Base-by-base conservation (phyloP, 2,113 vertebrate species). In the Opisthocomus hoazin region DNA sequence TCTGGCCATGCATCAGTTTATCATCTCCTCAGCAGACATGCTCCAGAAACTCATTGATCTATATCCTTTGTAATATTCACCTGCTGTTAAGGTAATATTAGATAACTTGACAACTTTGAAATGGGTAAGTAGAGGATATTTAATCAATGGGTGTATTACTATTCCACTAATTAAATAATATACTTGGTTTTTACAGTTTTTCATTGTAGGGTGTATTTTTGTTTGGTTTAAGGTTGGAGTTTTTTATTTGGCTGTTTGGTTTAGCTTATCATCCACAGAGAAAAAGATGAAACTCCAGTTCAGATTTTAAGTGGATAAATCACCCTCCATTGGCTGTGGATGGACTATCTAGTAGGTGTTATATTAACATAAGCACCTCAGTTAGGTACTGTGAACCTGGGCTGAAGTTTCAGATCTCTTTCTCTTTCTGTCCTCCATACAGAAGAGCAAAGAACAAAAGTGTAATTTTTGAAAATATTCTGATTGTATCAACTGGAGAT, bases 1-100 rank as follows among this genome's bases (percentile, higher is more conserved):
- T 93, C 97, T 99, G 95, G 98, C 99, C 87, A 99, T 99, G 99
- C 99, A 99, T 94, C 98, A 98, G 11, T 97, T 99, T 82, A 95
- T 99, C 97, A 98, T 99, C 96, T 98, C 99, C 71, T 99, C 99
- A 60, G 97, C 98, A 3, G 99, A 99, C 26, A 98, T 99, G 94
- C 98, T 99, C 78, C 98, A 98, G 80, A 99, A 98, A 90, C 97
- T 99, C 13, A 96, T 98, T 91, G 60, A 96, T 86, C 98, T 99
- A 99, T 99, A 99, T 99, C 99, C 99, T 99, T 99, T 96, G 51
- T 65, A 95, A 83, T 58, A n/a, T 22, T 87, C 22, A 43, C 10
- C 41, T 91, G 11, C 23, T 76, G 23, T 45, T 91, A 70, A 90
- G 71, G 84, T 95, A 91, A 56, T 70, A 22, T n/a, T 84, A 89